Percentiles rank a stretch among this genome's conserved stretches.
Evolutionary conservation across 2,797 vertebrate species (phyloP).

Genomic region (Channallabes apus): DNA sequence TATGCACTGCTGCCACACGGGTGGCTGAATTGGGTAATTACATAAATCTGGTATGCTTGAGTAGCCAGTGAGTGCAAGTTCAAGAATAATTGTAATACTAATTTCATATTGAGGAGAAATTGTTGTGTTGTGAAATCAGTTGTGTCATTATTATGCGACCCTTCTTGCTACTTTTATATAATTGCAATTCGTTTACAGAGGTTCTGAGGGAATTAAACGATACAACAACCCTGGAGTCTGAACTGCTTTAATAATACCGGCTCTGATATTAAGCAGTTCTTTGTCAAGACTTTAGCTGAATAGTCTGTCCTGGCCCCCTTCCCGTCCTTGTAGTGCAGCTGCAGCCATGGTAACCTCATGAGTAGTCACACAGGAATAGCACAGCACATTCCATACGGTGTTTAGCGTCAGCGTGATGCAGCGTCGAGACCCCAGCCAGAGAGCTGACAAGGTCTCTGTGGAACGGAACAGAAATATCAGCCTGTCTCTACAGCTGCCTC

Average conservation of each 20-base stretch:
- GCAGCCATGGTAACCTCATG: slow-evolving; percentile 74
- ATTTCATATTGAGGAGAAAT: not conserved
- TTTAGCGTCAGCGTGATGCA: slow-evolving; percentile 61
- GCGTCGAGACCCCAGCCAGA: slow-evolving; percentile 50
- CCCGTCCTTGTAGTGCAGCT: slow-evolving; percentile 68
- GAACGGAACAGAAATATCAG: slow-evolving; percentile 48
- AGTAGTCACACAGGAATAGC: slow-evolving; percentile 76
- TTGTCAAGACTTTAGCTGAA: slow-evolving; percentile 45
- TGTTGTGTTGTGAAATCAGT: no score
- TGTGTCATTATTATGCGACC: not conserved
- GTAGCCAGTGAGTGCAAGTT: not conserved
- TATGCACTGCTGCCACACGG: not conserved
- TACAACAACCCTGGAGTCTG: not conserved
- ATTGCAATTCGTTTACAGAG: not conserved
- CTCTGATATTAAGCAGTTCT: not conserved
- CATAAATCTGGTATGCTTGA: no score
- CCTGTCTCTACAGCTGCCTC: slow-evolving; percentile 45
- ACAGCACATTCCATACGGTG: slow-evolving; percentile 70
- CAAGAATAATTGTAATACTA: not conserved
- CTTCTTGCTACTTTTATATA: not conserved
- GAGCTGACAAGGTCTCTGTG: slow-evolving; percentile 47
- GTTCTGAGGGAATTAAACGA: no score
- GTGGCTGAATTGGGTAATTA: not conserved
- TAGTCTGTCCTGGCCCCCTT: slow-evolving; percentile 60
- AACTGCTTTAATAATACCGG: not conserved